These are phyloP conservation scores for Helogale parvula DNA, from an alignment of 2,113 vertebrate species.

Conservation along the genomic window DNA sequence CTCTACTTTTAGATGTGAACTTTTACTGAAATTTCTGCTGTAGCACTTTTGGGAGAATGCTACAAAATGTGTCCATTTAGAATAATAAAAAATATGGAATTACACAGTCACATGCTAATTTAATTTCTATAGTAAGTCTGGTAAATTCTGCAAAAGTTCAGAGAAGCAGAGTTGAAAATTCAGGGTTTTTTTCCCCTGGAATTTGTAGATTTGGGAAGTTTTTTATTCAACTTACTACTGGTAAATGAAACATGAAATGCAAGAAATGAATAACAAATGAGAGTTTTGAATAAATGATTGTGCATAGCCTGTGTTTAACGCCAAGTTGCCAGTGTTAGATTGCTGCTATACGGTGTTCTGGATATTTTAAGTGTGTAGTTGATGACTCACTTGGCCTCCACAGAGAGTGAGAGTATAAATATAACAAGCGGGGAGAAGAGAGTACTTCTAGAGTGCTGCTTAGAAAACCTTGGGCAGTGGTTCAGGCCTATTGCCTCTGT, in stretches of 20 bases:
- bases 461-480: slow-evolving; percentile 8
- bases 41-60: neutral
- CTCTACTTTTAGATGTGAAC: neutral
- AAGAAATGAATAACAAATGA: slow-evolving; percentile 27
- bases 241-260: slow-evolving; percentile 17
- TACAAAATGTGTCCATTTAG: neutral
- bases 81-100: neutral
- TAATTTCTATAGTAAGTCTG: slow-evolving; percentile 8
- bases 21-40: neutral
- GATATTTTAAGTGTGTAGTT: slow-evolving; percentile 59
- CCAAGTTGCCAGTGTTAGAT: slow-evolving; percentile 59
- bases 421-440: slow-evolving; percentile 51
- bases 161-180: neutral
- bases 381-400: slow-evolving; percentile 74
- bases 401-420: slow-evolving; percentile 74
- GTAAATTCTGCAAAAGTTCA: neutral
- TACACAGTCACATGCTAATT: neutral
- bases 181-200: neutral
- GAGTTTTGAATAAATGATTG: slow-evolving; percentile 26
- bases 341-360: slow-evolving; percentile 60
- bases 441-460: slow-evolving; percentile 27
- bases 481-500: neutral
- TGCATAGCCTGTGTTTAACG: neutral
- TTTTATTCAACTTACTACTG: slow-evolving; percentile 6
- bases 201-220: neutral